phyloP scores from a whole-genome alignment of 2,888 invertebrate genomes.

The Augiades crinisus region DNA sequence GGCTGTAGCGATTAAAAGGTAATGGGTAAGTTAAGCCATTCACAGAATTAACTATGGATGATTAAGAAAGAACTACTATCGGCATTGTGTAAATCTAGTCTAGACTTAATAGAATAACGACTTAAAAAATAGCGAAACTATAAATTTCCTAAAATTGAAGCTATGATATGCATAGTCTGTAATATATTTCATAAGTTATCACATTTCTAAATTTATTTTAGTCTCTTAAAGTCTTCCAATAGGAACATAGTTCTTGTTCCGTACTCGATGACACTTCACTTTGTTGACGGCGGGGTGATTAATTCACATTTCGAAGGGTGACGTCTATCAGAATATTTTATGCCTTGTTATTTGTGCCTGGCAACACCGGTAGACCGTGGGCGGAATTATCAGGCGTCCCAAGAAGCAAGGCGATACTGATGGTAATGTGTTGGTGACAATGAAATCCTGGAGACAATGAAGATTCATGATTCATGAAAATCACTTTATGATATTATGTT shows the following conservation, averaged over 20 bases:
- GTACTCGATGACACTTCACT: constrained; percentile 64
- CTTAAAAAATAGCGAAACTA: too few relatives aligned
- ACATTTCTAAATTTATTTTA: too few relatives aligned
- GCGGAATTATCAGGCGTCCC: constrained; percentile 13
- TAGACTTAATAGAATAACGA: too few relatives aligned
- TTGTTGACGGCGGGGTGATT: constrained; percentile 61
- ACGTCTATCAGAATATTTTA: constrained; percentile 46
- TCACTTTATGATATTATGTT: too few relatives aligned
- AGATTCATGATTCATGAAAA: constrained; percentile 13
- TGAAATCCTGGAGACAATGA: constrained; percentile 2
- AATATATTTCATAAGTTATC: too few relatives aligned
- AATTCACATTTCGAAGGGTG: constrained; percentile 55
- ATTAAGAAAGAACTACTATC: too few relatives aligned
- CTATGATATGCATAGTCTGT: too few relatives aligned
- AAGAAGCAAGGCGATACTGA: constrained; percentile 6
- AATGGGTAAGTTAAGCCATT: too few relatives aligned
- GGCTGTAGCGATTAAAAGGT: too few relatives aligned
- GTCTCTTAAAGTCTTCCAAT: constrained; percentile 16
- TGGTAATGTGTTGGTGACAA: constrained; percentile 2
- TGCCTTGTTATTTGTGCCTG: constrained; percentile 36
- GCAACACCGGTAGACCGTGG: constrained; percentile 23
- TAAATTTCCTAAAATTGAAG: too few relatives aligned
- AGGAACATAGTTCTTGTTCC: constrained; percentile 33
- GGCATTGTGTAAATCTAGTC: too few relatives aligned
- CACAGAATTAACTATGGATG: too few relatives aligned